Evolutionary conservation across 2,113 vertebrate genomes (phyloP).

Genomic region (Reinhardtius hippoglossoides): DNA sequence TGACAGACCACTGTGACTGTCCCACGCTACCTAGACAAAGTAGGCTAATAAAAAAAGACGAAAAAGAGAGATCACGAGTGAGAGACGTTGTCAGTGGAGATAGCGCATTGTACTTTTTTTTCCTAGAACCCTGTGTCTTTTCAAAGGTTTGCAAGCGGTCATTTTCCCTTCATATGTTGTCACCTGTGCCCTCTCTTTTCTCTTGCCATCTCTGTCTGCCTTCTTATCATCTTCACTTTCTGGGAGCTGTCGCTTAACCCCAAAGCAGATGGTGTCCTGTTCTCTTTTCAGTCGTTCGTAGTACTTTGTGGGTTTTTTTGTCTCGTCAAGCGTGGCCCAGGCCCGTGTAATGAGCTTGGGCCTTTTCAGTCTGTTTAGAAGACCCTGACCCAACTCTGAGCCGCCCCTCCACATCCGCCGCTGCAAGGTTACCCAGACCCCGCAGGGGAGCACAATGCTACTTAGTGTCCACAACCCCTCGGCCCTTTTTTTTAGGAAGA

Average conservation of each 20-base stretch:
- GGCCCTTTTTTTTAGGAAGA: constrained; percentile 60
- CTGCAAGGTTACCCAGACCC: constrained; percentile 80
- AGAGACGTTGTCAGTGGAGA: constrained; percentile 20
- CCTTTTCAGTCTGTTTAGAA: constrained; percentile 85
- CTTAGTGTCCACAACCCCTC: constrained; percentile 69
- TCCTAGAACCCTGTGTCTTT: constrained; percentile 19
- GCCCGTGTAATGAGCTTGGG: constrained; percentile 87
- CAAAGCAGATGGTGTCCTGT: constrained; percentile 86
- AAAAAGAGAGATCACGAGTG: constrained; percentile 26
- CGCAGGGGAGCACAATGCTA: constrained; percentile 77
- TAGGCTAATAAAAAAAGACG: constrained; percentile 19
- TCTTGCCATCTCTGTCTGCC: constrained; percentile 36
- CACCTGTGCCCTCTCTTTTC: constrained; percentile 22
- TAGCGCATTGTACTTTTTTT: constrained; percentile 6
- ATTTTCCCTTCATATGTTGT: constrained; percentile 43
- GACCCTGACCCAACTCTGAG: constrained; percentile 82
- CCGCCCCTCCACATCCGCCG: constrained; percentile 79
- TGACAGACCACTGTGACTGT: constrained; percentile 38
- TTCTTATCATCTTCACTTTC: constrained; percentile 62
- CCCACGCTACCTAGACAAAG: constrained; percentile 27
- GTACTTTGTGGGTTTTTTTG: constrained; percentile 82
- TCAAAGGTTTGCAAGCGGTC: constrained; percentile 51
- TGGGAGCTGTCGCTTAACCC: constrained; percentile 74
- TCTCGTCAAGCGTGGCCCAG: constrained; percentile 87
- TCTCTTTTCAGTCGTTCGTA: constrained; percentile 84